phyloP scores from a whole-genome alignment of 2,888 invertebrate genomes.

The Pantelozetes paolii region DNA sequence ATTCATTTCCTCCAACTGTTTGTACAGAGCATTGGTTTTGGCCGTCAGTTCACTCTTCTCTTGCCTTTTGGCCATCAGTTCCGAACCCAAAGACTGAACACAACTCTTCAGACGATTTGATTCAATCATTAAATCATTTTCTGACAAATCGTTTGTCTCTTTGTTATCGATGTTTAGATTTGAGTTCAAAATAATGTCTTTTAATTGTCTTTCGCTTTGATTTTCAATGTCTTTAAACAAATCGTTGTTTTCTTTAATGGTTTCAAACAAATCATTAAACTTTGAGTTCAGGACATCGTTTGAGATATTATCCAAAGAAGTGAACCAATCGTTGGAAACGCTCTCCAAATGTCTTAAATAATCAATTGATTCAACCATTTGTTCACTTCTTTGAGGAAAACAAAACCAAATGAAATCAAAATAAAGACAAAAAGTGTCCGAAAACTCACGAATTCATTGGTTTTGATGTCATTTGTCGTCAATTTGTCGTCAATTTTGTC shows the following conservation, averaged over 20 bases:
- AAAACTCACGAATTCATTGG: not conserved
- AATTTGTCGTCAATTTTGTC: not conserved
- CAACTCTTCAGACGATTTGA: not conserved
- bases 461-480: not conserved
- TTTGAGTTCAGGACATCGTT: not conserved
- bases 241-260: not conserved
- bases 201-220: not conserved
- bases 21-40: not conserved
- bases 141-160: not conserved
- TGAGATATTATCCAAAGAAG: not conserved
- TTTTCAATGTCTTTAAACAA: not conserved
- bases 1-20: not conserved
- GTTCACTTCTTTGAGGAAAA: not conserved
- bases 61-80: not conserved
- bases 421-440: not conserved
- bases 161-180: conserved; percentile 7
- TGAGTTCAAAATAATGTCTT: not conserved
- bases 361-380: not conserved
- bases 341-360: not conserved
- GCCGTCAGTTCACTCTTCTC: not conserved
- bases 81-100: not conserved
- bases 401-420: not conserved
- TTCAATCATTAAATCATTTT: not conserved
- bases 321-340: not conserved
- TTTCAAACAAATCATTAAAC: not conserved